phyloP scores from a whole-genome alignment of 2,113 vertebrate genomes.

The Bombycilla garrulus region DNA sequence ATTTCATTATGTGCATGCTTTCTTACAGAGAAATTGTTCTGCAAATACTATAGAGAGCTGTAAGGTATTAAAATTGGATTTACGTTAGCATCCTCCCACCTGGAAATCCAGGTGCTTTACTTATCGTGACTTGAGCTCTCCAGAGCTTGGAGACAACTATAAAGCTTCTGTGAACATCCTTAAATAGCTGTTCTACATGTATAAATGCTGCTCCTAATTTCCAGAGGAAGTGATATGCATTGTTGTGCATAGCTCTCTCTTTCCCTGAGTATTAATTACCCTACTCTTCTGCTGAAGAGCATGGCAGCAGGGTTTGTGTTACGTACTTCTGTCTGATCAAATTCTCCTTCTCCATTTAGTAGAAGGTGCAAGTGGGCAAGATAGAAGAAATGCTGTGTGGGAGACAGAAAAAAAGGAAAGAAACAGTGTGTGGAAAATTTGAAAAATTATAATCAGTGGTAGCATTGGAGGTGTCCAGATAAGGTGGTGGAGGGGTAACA shows the following conservation, averaged over 20 bases:
- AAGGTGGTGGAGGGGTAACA: neutral
- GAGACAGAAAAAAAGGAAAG: neutral
- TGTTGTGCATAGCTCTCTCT: neutral
- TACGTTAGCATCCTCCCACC: constrained; percentile 19
- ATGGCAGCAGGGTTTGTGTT: neutral
- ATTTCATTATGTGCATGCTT: neutral
- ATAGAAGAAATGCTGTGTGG: neutral
- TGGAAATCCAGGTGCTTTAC: constrained; percentile 45
- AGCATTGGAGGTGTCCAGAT: neutral
- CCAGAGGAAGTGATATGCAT: neutral
- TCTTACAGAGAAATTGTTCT: neutral
- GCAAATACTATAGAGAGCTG: neutral
- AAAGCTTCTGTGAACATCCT: constrained; percentile 15
- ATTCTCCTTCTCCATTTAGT: neutral
- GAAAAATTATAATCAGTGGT: neutral
- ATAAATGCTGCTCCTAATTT: neutral
- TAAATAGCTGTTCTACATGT: constrained; percentile 23
- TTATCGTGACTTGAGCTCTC: neutral
- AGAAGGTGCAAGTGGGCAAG: neutral
- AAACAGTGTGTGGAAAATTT: neutral
- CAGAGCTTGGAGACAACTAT: neutral
- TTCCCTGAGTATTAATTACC: neutral
- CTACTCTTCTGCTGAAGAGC: neutral
- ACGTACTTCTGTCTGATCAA: neutral
- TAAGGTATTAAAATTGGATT: constrained; percentile 6